These are phyloP conservation scores for Calliopum simillimum DNA, from an alignment of 2,888 invertebrate species.

Conservation along the genomic window DNA sequence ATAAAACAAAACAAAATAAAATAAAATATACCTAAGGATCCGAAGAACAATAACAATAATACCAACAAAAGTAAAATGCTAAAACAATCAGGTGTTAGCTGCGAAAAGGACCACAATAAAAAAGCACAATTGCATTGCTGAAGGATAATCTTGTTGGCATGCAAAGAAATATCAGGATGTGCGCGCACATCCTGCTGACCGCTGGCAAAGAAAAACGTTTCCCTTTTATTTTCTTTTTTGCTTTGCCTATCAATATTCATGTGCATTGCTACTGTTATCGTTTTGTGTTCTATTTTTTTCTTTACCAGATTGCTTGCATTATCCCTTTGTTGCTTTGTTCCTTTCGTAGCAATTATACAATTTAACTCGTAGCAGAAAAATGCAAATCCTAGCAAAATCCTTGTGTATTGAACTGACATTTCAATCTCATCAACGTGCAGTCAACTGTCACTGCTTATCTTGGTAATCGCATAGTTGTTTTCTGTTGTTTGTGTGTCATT, in stretches of 20 bases:
- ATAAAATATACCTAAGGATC: conserved; percentile 18
- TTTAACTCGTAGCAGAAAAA: conserved; percentile 15
- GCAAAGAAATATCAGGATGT: conserved; percentile 13
- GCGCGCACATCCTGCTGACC: not conserved
- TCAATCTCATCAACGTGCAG: conserved; percentile 28
- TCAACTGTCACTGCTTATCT: conserved; percentile 46
- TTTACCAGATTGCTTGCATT: too few relatives aligned
- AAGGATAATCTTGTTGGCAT: conserved; percentile 35
- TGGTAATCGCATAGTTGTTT: conserved; percentile 34
- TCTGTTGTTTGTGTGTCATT: conserved; percentile 1
- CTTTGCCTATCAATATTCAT: not conserved
- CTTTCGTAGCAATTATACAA: conserved; percentile 35
- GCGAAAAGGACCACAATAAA: conserved; percentile 27
- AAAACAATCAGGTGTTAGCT: conserved; percentile 17
- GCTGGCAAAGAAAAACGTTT: conserved; percentile 15
- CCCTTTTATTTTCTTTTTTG: conserved; percentile 10
- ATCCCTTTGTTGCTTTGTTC: conserved; percentile 35
- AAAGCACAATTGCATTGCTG: conserved; percentile 36
- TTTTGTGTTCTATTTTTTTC: too few relatives aligned
- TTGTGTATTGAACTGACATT: not conserved
- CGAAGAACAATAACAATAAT: not conserved
- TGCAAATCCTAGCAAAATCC: conserved; percentile 34
- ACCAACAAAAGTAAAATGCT: not conserved
- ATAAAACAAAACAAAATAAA: not conserved
- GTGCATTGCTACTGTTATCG: too few relatives aligned